These are phyloP conservation scores for Nemopilema nomurai DNA, from an alignment of 30 jellyfish, hydroid and myxozoan species.

Conservation along the genomic window DNA sequence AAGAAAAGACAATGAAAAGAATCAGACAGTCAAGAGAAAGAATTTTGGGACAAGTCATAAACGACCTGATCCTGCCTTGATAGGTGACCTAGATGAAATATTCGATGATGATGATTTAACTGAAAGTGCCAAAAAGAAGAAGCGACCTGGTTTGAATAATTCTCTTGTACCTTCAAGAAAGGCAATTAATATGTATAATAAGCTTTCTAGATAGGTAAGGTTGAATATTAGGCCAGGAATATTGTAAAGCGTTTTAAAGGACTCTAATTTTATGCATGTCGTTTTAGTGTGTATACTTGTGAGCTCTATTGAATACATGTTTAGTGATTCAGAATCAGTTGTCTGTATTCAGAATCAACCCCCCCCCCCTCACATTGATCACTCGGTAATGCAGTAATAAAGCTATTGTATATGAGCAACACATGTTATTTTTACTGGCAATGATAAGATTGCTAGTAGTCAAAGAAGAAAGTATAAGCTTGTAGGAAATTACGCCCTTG, in stretches of 20 bases:
- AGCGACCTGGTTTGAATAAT: slow-evolving; percentile 44
- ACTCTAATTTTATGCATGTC: no score
- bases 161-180: slow-evolving; percentile 56
- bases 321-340: no score
- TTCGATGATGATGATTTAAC: slow-evolving; percentile 35
- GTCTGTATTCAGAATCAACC: no score
- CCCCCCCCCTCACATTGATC: no score
- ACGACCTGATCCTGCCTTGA: neutral
- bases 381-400: no score
- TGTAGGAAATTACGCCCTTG: no score
- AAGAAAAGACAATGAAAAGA: neutral
- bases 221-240: neutral
- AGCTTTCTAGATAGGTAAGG: neutral
- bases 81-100: slow-evolving; percentile 37
- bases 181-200: slow-evolving; percentile 49
- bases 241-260: neutral
- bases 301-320: no score
- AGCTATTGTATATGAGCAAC: no score
- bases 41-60: neutral
- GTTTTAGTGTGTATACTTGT: no score
- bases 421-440: no score
- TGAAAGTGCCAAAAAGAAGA: slow-evolving; percentile 9
- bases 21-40: neutral
- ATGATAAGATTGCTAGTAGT: no score
- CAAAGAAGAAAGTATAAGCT: no score